Evolutionary conservation across 2,888 invertebrate genomes (phyloP).

Genomic region (Troides helena): DNA sequence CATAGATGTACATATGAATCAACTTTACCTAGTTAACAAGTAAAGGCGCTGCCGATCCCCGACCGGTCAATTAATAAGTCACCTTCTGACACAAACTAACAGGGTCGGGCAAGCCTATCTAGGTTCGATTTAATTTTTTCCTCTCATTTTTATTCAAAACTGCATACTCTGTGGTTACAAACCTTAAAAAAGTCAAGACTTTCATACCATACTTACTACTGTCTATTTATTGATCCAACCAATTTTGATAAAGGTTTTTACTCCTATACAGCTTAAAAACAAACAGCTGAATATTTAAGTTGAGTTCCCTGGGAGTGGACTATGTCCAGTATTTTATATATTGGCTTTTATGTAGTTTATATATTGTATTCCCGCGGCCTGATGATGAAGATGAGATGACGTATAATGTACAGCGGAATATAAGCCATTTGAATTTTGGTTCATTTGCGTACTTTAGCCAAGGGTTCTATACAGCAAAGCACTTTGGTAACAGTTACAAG

Average conservation of each 20-base stretch:
- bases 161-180: background rate
- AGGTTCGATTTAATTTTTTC: slow-evolving; percentile 13
- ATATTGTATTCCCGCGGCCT: no score
- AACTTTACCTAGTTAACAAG: slow-evolving; percentile 22
- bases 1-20: slow-evolving; percentile 19
- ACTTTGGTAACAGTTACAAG: no score
- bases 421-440: no score
- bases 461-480: no score
- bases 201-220: background rate
- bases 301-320: no score
- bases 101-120: slow-evolving; percentile 12
- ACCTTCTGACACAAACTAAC: slow-evolving; percentile 23
- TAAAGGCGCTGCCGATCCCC: slow-evolving; percentile 28
- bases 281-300: no score
- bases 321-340: no score
- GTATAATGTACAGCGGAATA: no score
- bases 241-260: background rate
- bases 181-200: slow-evolving; percentile 13
- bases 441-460: no score
- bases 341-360: no score
- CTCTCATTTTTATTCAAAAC: slow-evolving; percentile 25
- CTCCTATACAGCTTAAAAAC: no score
- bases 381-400: no score
- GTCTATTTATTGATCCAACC: background rate
- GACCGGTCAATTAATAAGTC: slow-evolving; percentile 26